Evolutionary conservation across 2,797 vertebrate species (phyloP).

Genomic region (Etheostoma perlongum): DNA sequence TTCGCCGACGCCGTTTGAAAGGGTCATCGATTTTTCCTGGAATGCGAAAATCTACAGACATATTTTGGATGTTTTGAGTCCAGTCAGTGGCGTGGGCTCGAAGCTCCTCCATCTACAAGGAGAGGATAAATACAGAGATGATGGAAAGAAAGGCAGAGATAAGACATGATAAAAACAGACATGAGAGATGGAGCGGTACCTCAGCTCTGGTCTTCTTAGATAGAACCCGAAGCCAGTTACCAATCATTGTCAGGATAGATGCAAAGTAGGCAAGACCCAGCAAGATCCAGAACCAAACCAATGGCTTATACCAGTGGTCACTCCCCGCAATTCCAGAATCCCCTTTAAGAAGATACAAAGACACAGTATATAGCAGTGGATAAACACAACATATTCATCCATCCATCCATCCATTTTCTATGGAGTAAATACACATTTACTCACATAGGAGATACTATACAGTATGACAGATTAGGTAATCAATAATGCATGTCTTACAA

Average conservation of each 20-base stretch:
- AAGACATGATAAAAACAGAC: slow-evolving; percentile 7
- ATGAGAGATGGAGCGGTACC: slow-evolving; percentile 74
- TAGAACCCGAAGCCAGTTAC: slow-evolving; percentile 92
- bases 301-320: slow-evolving; percentile 90
- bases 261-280: slow-evolving; percentile 94
- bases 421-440: slow-evolving; percentile 43
- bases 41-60: slow-evolving; percentile 86
- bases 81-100: slow-evolving; percentile 92
- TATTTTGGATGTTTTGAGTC: slow-evolving; percentile 91
- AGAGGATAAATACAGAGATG: slow-evolving; percentile 8
- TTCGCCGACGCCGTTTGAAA: slow-evolving; percentile 78
- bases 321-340: slow-evolving; percentile 75
- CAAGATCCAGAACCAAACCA: slow-evolving; percentile 96
- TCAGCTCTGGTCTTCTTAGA: slow-evolving; percentile 92
- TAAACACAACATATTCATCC: slow-evolving; percentile 1
- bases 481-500: slow-evolving; percentile 63
- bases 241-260: slow-evolving; percentile 93
- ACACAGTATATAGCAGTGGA: background rate
- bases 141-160: slow-evolving; percentile 2
- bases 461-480: slow-evolving; percentile 34
- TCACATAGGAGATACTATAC: slow-evolving; percentile 4
- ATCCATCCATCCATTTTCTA: slow-evolving; percentile 7
- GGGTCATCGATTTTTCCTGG: slow-evolving; percentile 84
- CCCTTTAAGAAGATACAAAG: slow-evolving; percentile 77
- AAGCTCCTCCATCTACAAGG: slow-evolving; percentile 90